Conservation (phyloP, 2,888 invertebrate species). For the Phlogophora meticulosa region DNA sequence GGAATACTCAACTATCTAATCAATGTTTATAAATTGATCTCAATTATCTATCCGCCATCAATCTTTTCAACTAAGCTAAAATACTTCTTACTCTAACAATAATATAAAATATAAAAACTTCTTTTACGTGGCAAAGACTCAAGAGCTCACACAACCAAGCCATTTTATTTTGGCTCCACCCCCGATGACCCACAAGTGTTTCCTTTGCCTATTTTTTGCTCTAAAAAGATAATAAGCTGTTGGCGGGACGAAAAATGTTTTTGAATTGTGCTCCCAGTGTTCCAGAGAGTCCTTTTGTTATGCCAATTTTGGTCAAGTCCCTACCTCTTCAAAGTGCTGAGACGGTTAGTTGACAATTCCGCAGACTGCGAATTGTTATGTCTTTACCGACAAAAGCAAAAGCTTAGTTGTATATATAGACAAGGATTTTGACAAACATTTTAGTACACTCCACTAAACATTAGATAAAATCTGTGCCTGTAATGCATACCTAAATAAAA, state of each 20-base stretch:
- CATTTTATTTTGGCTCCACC: constrained; percentile 54
- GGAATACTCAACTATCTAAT: not conserved
- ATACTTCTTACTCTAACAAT: too few relatives aligned
- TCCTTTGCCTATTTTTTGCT: constrained; percentile 66
- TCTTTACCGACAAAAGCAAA: constrained; percentile 2
- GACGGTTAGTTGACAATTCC: constrained; percentile 25
- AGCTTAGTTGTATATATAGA: not conserved
- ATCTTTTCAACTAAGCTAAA: constrained; percentile 27
- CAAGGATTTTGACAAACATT: not conserved
- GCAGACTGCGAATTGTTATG: constrained; percentile 42
- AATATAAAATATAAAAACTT: constrained; percentile 2
- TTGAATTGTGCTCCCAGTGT: constrained; percentile 35
- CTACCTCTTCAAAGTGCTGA: constrained; percentile 21
- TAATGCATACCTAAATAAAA: not conserved
- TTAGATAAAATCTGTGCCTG: too few relatives aligned
- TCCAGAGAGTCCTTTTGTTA: constrained; percentile 41
- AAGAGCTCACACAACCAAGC: constrained; percentile 36
- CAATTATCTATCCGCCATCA: constrained; percentile 41
- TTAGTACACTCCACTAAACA: too few relatives aligned
- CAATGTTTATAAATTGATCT: constrained; percentile 38
- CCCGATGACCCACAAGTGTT: constrained; percentile 62
- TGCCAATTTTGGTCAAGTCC: constrained; percentile 26
- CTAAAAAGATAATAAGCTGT: constrained; percentile 67
- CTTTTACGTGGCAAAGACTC: constrained; percentile 39
- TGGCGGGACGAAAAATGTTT: constrained; percentile 37